Evolutionary conservation across 2,797 vertebrate species (phyloP).

Genomic region (Betta splendens): DNA sequence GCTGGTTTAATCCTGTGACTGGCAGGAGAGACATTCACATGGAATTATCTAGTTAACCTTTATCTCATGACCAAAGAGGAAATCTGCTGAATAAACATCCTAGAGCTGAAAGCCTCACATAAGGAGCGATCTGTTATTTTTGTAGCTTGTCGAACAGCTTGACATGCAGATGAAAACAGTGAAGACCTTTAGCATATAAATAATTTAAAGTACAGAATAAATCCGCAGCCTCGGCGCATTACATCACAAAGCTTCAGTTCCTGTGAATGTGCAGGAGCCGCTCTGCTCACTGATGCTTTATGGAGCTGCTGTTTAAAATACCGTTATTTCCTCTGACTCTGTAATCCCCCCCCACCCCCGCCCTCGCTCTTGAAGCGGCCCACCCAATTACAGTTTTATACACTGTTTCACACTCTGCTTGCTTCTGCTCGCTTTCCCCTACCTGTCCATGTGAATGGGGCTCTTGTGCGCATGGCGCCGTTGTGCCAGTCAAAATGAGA

Average conservation of each 20-base stretch:
- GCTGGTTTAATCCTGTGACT: background rate
- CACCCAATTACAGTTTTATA: constrained; percentile 66
- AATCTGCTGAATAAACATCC: background rate
- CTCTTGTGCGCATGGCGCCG: constrained; percentile 55
- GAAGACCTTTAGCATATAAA: constrained; percentile 13
- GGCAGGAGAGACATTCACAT: background rate
- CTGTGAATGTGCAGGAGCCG: constrained; percentile 30
- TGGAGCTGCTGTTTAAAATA: constrained; percentile 55
- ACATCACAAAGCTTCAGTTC: constrained; percentile 42
- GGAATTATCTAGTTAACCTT: background rate
- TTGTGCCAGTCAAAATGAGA: constrained; percentile 66
- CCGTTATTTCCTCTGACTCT: constrained; percentile 62
- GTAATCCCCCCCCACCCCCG: constrained; percentile 56
- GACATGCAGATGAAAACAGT: constrained; percentile 3
- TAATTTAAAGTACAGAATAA: constrained; percentile 36
- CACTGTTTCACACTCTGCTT: constrained; percentile 47
- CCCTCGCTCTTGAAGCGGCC: constrained; percentile 37
- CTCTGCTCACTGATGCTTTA: constrained; percentile 52
- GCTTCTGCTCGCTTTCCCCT: constrained; percentile 52
- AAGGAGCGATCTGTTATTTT: background rate
- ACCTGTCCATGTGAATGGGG: constrained; percentile 67
- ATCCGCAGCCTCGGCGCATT: constrained; percentile 21
- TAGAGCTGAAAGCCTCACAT: background rate
- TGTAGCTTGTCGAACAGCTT: no score
- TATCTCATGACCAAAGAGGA: background rate